Base-by-base conservation (phyloP, 2,888 invertebrate species). In the Dromius quadrimaculatus region DNA sequence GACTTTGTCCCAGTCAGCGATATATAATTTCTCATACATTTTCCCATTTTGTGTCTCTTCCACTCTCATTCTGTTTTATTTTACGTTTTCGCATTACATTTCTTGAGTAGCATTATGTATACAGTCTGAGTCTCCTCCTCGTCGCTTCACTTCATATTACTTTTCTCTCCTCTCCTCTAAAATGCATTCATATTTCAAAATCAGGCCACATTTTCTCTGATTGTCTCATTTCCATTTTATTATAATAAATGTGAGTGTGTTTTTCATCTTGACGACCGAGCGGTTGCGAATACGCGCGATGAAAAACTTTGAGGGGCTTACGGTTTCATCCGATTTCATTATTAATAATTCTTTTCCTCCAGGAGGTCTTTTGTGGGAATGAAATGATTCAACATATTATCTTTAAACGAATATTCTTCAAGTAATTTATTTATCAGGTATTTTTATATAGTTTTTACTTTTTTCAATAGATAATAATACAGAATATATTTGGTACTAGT, bases 151-250 rank as follows among this genome's bases (percentile, higher is more conserved):
- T 59, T 59, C 59, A 19, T 59, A 59, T 36, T 38, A n/a, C n/a
- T n/a, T n/a, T n/a, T 28, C 28, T 54, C 15, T 28, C 28, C 50
- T 28, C 28, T 28, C 4, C 28, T 54, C 23, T 41, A 62, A 47
- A 47, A 45, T 64, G 50, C 68, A 68, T 57, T 59, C 68, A 68
- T 68, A 68, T 57, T 68, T 68, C 59, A 68, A 68, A 66, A 68
- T 68, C 68, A 57, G 59, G 59, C 32, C 68, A 50, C 43, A 54
- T 41, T 54, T 54, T 66, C 66, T 57, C 32, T 68, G 68, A 68
- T 68, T 68, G 68, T 68, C 68, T 68, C 57, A 68, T 68, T 68
- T 68, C 68, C 68, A 68, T 68, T 68, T 68, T 68, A 68, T 68
- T 68, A 59, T 68, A 68, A 68, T 68, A 68, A 68, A 68, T 68